Evolutionary conservation across 2,113 vertebrate species (phyloP), one percentile per base, ranked within the genome.

Genomic region (Antechinus flavipes): DNA sequence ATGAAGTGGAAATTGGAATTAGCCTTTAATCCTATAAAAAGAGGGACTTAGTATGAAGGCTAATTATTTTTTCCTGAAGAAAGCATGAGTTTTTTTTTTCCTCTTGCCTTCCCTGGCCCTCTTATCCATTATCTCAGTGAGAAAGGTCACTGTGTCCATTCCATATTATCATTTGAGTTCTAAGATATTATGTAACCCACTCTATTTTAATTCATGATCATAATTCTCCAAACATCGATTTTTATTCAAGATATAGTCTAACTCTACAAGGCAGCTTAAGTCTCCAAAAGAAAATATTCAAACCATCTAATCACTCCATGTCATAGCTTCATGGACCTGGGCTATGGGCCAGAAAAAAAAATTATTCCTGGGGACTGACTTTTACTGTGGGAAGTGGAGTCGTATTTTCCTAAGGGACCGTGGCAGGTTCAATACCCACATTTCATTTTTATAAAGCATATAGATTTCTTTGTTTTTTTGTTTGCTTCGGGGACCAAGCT

Each of bases 151-250:
- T 30, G 26, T 24, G 19, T 91, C 93, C 27, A 6, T 0, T 53
- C 93, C 90, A 94, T 35, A 93, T 91, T 94, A 93, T 91, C 84
- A 92, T 94, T 92, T 96, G 96, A 97, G 54, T 95, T 90, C 16
- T 11, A 58, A 1, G 53, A 54, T 24, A 26, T 58, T 94, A 22
- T 24, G 0, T 54, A 53, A 95, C 8, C 92, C 92, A 76, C 25
- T 96, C 54, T 95, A 76, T 96, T 98, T 94, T 93, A 97, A 97
- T 95, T 96, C 58, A 42, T 2, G 0, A 26, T 76, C 89, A 46
- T 68, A 55, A 89, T 92, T 97, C 98, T 97, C 95, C n/a, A 56
- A 96, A 89, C 53, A 91, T 55, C 91, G 76, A 94, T 95, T 97
- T 68, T 96, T 90, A 97, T 96, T 95, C 94, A 96, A 96, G 93